Evolutionary conservation across 2,888 invertebrate species (phyloP), one percentile per base, ranked within the genome.

Genomic region (Melanophora roralis): DNA sequence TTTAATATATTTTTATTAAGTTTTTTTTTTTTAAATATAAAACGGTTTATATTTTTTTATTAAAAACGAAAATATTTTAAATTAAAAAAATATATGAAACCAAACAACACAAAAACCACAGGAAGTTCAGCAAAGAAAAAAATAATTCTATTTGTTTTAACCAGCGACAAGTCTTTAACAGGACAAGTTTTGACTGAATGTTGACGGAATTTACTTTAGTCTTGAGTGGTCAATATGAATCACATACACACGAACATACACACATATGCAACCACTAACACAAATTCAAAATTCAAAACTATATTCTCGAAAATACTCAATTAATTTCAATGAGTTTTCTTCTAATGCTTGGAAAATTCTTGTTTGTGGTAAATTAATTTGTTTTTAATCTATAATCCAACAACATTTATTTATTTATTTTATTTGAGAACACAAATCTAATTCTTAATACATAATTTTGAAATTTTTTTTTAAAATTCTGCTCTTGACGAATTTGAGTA

Each of bases 161-260:
- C 34, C 8, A 76, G 64, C 72, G 76, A 73, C 76, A 80, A 68
- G 68, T 69, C 67, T 80, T 68, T 64, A 76, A 80, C 80, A 80
- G 80, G 80, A 80, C 80, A 76, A 80, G 19, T 73, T 80, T 80
- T 80, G 67, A 80, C 72, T 80, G 72, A 80, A 76, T 76, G 57
- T 76, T 45, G 45, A 51, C 14, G 49, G 64, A 72, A 76, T 62
- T 49, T 57, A 68, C 49, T 69, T 73, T 49, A 80, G 68, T 80
- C 64, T 68, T 72, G 76, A 76, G 76, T 76, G 76, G 72, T 19
- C 40, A 51, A 59, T 7, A 34, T 23, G 36, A 21, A 60, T 16
- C 74, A 32, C 21, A 59, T n/a, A 51, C 78, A 55, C 11, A 11
- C 1, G 2, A n/a, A 45, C 19, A 45, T 9, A 36, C 2, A n/a